These are phyloP conservation scores for Chascanopsetta lugubris DNA, from an alignment of 2,113 vertebrate species.

Conservation along the genomic window DNA sequence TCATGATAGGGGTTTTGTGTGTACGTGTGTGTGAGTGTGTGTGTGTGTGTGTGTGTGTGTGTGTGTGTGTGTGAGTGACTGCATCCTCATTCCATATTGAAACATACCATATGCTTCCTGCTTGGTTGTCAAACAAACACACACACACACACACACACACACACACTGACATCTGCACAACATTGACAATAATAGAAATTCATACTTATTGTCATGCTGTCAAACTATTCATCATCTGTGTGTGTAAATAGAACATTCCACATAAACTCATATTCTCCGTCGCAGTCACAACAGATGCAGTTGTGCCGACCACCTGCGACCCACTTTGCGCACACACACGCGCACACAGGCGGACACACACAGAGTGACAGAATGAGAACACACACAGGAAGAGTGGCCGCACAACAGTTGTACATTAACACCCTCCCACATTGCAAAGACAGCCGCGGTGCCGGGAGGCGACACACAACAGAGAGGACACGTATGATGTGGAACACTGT, in stretches of 20 bases:
- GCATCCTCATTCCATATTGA: not conserved
- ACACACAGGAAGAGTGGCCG: conserved; percentile 57
- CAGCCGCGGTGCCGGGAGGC: conserved; percentile 40
- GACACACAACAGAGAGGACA: conserved; percentile 18
- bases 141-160: conserved; percentile 12
- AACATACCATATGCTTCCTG: conserved; percentile 30
- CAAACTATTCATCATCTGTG: conserved; percentile 4
- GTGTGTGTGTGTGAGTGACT: not conserved
- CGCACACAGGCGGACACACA: conserved; percentile 18
- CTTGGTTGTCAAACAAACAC: conserved; percentile 20
- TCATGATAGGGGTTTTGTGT: not conserved
- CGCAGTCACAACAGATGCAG: conserved; percentile 56
- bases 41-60: conserved; percentile 3
- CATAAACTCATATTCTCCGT: conserved; percentile 30
- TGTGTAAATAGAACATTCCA: conserved; percentile 32
- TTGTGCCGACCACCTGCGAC: conserved; percentile 56
- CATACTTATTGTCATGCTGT: conserved; percentile 9
- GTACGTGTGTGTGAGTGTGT: not conserved
- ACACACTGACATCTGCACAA: conserved; percentile 6
- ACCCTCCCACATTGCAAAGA: conserved; percentile 66
- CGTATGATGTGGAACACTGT: conserved; percentile 13
- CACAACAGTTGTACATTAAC: conserved; percentile 56
- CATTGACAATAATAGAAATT: too few species aligned
- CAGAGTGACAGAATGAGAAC: conserved; percentile 68
- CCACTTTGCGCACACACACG: conserved; percentile 26